These are phyloP conservation scores for Patagioenas fasciata DNA, from an alignment of 2,113 vertebrate genomes.

Conservation along the genomic window DNA sequence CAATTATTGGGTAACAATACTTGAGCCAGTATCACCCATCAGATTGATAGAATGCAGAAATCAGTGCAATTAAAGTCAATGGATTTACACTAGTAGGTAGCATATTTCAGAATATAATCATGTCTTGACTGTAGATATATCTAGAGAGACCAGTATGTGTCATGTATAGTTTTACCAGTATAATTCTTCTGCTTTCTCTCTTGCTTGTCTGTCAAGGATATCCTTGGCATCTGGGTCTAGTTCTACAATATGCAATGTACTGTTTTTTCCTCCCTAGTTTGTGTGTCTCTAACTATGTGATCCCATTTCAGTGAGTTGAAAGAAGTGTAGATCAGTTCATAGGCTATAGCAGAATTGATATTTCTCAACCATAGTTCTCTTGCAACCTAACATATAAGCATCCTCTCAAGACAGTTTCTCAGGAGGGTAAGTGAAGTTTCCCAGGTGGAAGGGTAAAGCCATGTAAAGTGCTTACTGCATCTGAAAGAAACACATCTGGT, in stretches of 20 bases:
- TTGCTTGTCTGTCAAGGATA: neutral
- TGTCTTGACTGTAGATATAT: neutral
- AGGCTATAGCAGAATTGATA: neutral
- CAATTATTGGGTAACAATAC: neutral
- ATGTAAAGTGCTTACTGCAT: neutral
- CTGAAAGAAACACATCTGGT: slow-evolving; percentile 28
- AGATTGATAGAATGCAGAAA: neutral
- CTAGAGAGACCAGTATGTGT: neutral
- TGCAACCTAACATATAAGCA: slow-evolving; percentile 21
- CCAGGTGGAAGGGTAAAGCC: neutral
- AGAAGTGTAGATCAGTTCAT: neutral
- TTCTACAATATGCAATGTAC: neutral
- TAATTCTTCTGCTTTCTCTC: neutral
- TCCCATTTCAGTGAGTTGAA: slow-evolving; percentile 1
- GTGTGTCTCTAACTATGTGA: neutral
- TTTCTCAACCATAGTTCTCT: neutral
- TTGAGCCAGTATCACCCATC: neutral
- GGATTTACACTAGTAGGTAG: neutral
- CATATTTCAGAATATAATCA: neutral
- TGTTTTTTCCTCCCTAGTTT: neutral
- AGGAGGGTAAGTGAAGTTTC: neutral
- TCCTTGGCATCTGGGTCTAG: neutral
- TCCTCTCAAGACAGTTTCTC: slow-evolving; percentile 10
- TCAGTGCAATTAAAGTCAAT: neutral
- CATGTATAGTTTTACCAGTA: neutral